These are phyloP conservation scores for Microcaecilia unicolor DNA, from an alignment of 2,797 vertebrate species.

Conservation along the genomic window DNA sequence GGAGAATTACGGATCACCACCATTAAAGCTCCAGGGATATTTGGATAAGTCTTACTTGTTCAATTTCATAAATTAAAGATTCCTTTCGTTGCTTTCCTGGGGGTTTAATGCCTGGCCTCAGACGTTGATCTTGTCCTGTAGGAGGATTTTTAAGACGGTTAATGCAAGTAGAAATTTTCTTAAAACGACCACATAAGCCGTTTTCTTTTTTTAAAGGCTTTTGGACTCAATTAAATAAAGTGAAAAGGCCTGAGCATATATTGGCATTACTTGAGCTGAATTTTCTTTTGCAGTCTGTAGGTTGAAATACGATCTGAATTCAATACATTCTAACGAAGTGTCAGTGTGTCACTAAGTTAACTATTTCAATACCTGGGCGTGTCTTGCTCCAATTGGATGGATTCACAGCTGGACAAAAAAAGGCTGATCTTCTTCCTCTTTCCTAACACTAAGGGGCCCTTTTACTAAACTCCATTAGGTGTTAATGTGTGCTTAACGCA, in stretches of 20 bases:
- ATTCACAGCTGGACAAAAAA: too few relatives aligned
- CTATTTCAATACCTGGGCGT: background rate
- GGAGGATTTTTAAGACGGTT: constrained; percentile 45
- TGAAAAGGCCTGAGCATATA: too few relatives aligned
- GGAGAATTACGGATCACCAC: constrained; percentile 77
- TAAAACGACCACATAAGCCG: constrained; percentile 46
- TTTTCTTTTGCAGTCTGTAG: constrained; percentile 26
- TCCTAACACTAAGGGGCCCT: too few relatives aligned
- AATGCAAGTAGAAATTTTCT: constrained; percentile 31
- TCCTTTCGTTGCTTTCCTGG: constrained; percentile 50
- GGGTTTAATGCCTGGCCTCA: constrained; percentile 54
- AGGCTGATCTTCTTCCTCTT: too few relatives aligned
- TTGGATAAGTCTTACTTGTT: constrained; percentile 69
- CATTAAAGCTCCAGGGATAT: constrained; percentile 65
- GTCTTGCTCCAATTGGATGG: too few relatives aligned
- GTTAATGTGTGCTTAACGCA: too few relatives aligned
- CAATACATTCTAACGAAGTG: background rate
- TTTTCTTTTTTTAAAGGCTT: too few relatives aligned
- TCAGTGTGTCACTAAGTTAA: constrained; percentile 2
- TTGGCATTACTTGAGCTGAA: too few relatives aligned
- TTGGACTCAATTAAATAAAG: too few relatives aligned
- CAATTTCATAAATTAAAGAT: constrained; percentile 74
- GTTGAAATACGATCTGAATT: constrained; percentile 10
- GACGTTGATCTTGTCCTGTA: constrained; percentile 52
- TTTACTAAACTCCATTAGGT: too few relatives aligned